Evolutionary conservation across 1,140 invertebrate species (phyloP).

Genomic region (Amyelois transitella): DNA sequence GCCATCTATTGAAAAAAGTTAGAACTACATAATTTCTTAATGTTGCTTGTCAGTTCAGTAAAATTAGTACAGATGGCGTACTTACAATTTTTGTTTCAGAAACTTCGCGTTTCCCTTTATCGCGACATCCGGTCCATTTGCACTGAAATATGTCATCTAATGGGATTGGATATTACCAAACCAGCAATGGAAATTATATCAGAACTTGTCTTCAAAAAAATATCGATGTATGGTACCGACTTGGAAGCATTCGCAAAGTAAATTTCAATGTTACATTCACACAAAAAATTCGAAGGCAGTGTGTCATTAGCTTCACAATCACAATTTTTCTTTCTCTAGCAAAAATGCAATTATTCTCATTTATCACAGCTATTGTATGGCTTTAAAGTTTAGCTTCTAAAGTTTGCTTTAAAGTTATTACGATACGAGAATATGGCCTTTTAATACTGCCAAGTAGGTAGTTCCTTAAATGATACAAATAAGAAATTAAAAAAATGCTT

Average conservation of each 20-base stretch:
- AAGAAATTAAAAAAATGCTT: too few relatives aligned
- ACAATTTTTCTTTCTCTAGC: too few relatives aligned
- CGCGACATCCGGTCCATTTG: slow-evolving; percentile 62
- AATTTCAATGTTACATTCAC: too few relatives aligned
- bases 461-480: background rate
- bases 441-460: background rate
- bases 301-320: too few relatives aligned
- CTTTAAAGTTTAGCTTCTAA: too few relatives aligned
- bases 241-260: slow-evolving; percentile 76
- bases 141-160: slow-evolving; percentile 60
- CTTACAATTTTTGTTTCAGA: slow-evolving; percentile 43
- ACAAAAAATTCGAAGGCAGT: too few relatives aligned
- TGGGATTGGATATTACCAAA: slow-evolving; percentile 64
- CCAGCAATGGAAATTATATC: slow-evolving; percentile 68
- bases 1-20: background rate
- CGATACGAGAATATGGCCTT: too few relatives aligned
- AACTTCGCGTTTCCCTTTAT: slow-evolving; percentile 62
- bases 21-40: background rate
- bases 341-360: too few relatives aligned
- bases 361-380: too few relatives aligned
- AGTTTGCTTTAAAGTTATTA: too few relatives aligned
- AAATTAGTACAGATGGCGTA: slow-evolving; percentile 19
- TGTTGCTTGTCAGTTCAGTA: background rate
- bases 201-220: slow-evolving; percentile 71
- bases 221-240: slow-evolving; percentile 66